phyloP scores from a whole-genome alignment of 1,140 invertebrate species.

The Belonocnema kinseyi region DNA sequence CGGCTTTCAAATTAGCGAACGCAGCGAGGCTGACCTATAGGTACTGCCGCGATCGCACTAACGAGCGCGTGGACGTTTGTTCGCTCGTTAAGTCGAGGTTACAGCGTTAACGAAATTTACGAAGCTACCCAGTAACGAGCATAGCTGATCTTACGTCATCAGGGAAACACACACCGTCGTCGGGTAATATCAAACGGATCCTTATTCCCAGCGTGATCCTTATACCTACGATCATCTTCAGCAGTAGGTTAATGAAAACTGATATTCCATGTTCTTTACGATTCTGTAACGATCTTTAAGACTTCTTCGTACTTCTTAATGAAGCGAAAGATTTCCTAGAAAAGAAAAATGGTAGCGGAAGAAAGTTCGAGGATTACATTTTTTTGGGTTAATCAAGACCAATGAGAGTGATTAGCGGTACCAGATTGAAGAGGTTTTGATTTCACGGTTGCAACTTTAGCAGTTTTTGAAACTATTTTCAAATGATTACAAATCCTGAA shows the following conservation, averaged over 20 bases:
- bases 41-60: slow-evolving; percentile 57
- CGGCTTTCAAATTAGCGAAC: slow-evolving; percentile 58
- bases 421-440: not conserved
- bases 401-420: not conserved
- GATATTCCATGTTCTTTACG: slow-evolving; percentile 30
- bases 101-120: slow-evolving; percentile 67
- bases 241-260: slow-evolving; percentile 20
- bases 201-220: not conserved
- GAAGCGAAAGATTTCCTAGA: not conserved
- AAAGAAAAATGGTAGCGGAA: not conserved
- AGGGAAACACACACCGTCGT: slow-evolving; percentile 48
- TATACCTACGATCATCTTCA: not conserved
- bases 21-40: slow-evolving; percentile 47
- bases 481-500: no score
- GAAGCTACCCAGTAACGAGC: slow-evolving; percentile 62
- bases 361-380: not conserved
- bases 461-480: no score
- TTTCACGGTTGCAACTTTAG: not conserved
- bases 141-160: slow-evolving; percentile 53
- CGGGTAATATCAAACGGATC: slow-evolving; percentile 39
- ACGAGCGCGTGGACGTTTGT: slow-evolving; percentile 62
- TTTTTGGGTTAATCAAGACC: not conserved
- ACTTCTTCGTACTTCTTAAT: not conserved
- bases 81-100: slow-evolving; percentile 64
- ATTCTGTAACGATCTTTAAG: slow-evolving; percentile 15